Base-by-base conservation (phyloP, 2,797 vertebrate species). In the Podarcis siculus region DNA sequence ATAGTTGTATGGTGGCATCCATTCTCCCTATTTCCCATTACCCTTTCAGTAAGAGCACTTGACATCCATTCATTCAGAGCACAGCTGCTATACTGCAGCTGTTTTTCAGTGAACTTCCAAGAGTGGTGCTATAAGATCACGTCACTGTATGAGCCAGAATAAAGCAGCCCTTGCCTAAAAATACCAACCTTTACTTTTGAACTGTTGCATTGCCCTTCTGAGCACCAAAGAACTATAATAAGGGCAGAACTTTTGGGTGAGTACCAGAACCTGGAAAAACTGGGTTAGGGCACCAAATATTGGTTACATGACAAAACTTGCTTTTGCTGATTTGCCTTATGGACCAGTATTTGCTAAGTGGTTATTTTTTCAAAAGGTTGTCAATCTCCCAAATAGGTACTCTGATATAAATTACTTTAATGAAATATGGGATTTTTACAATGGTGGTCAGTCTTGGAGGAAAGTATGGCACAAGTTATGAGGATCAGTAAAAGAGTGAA, bases 61-160 rank as follows among this genome's bases (percentile, higher is more conserved):
- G 42, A 42, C 42, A 42, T 42, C 42, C 42, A 42, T 42, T 8
- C 42, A 42, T 42, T 42, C 42, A 42, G 42, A 42, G 42, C 42
- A 42, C 42, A 42, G 42, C 42, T 42, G 42, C 42, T 42, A 8
- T 42, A 42, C 42, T 85, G 30, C 80, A 45, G 9, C 32, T 84
- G 27, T 80, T 93, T 10, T 55, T 76, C 55, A 55, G 12, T 73
- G 39, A 92, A 61, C 88, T 90, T 83, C 69, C 42, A 76, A 58
- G 1, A 88, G 4, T 1, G 0, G 4, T 83, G 83, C 3, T 90
- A 90, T 77, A 90, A 90, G 49, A 81, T 79, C 49, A 17, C 5
- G 37, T n/a, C 58, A 73, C 76, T 86, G 85, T 1, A 71, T n/a
- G 3, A 86, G 85, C 89, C 76, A 61, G 82, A 45, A 87, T 32